phyloP scores from a whole-genome alignment of 2,797 vertebrate species.

The Mallotus villosus region DNA sequence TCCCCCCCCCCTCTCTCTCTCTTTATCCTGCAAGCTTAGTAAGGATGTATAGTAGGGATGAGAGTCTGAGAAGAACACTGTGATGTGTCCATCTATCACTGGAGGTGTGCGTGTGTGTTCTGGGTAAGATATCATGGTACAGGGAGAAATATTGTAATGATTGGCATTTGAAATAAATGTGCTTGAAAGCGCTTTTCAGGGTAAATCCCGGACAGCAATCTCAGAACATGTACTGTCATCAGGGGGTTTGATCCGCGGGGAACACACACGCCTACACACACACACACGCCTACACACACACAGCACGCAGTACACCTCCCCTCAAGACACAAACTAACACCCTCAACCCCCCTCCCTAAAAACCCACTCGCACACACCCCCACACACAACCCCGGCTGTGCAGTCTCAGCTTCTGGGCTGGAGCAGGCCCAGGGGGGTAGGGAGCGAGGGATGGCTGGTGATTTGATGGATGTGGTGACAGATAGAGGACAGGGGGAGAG shows the following conservation, averaged over 20 bases:
- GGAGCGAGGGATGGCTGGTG: conserved; percentile 46
- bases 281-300: no score
- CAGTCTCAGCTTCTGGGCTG: conserved; percentile 45
- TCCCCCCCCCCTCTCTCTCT: background rate
- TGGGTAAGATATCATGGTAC: background rate
- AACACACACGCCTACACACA: background rate
- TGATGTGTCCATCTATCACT: conserved; percentile 18
- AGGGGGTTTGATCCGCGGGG: conserved; percentile 1
- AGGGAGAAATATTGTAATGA: conserved; percentile 16
- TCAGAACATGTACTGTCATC: background rate
- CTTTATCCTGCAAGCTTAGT: conserved; percentile 5
- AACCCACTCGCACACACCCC: background rate
- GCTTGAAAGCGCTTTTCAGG: conserved; percentile 10
- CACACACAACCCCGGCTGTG: background rate
- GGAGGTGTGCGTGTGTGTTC: background rate
- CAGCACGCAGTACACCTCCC: background rate
- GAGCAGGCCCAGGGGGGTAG: conserved; percentile 51
- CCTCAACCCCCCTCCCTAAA: background rate
- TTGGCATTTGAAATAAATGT: conserved; percentile 9
- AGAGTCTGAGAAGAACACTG: background rate
- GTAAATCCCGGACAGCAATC: background rate
- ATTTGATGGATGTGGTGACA: conserved; percentile 60
- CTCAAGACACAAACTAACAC: background rate
- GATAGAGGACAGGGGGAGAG: conserved; percentile 45
- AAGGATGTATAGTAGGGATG: conserved; percentile 18